Evolutionary conservation across 2,113 vertebrate species (phyloP).

Genomic region (Charadrius vociferus): DNA sequence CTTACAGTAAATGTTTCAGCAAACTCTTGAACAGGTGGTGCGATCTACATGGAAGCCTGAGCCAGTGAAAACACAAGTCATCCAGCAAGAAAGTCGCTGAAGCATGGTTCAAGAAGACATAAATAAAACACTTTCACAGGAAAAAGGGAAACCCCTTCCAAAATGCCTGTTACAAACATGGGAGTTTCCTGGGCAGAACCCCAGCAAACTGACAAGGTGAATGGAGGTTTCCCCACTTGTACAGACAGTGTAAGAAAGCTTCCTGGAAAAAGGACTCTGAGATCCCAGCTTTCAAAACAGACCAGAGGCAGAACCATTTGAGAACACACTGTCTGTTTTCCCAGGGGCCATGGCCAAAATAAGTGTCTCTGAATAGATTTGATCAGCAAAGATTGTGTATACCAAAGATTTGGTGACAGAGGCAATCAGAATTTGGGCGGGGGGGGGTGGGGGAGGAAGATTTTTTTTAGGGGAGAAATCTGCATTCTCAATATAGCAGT

Average conservation of each 20-base stretch:
- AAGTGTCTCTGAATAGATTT: not conserved
- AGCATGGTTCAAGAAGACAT: constrained; percentile 26
- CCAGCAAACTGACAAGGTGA: not conserved
- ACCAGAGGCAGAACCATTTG: not conserved
- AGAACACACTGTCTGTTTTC: not conserved
- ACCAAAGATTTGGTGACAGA: not conserved
- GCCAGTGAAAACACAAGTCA: constrained; percentile 65
- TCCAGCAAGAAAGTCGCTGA: constrained; percentile 32
- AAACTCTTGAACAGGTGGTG: constrained; percentile 63
- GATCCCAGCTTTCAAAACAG: not conserved
- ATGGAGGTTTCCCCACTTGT: not conserved
- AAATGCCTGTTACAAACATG: not conserved
- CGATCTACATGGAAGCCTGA: constrained; percentile 5
- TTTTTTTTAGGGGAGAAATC: not conserved
- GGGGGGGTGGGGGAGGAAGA: too few relatives aligned
- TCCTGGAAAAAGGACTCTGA: not conserved
- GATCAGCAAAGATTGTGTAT: not conserved
- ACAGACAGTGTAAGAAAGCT: not conserved
- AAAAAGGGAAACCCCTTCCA: constrained; percentile 14
- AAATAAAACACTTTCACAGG: constrained; percentile 34
- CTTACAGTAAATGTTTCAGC: constrained; percentile 28
- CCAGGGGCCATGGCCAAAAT: not conserved
- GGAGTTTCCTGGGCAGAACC: constrained; percentile 20
- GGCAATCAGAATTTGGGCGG: not conserved
- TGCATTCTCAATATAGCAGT: not conserved